These are phyloP conservation scores for Cylas formicarius DNA, from an alignment of 1,140 invertebrate species.

Conservation along the genomic window DNA sequence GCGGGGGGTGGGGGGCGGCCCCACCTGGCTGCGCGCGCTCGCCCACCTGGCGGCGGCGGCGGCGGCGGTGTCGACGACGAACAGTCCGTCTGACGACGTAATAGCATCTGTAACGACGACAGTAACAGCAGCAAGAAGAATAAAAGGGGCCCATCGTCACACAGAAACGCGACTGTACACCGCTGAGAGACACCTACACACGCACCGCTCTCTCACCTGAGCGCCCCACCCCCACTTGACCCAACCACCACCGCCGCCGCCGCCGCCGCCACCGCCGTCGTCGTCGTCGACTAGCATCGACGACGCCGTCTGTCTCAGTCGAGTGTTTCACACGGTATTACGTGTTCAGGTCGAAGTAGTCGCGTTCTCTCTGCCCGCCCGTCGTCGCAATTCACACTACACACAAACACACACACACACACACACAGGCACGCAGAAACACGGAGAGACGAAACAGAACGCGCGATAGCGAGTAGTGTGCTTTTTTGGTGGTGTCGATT, in stretches of 20 bases:
- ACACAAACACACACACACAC: constrained; percentile 15
- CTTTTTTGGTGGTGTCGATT: constrained; percentile 9
- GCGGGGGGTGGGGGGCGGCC: constrained; percentile 13
- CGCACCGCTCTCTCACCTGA: constrained; percentile 41
- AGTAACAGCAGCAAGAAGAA: no score
- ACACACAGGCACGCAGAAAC: constrained; percentile 15
- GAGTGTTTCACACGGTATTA: constrained; percentile 17
- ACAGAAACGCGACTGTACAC: constrained; percentile 26
- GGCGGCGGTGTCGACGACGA: constrained; percentile 28
- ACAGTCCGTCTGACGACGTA: constrained; percentile 38
- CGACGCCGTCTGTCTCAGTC: constrained; percentile 16
- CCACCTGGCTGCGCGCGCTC: constrained; percentile 23
- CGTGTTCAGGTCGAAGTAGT: constrained; percentile 8
- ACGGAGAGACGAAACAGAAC: constrained; percentile 6
- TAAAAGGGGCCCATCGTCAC: constrained; percentile 36
- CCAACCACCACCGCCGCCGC: constrained; percentile 19
- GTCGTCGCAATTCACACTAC: constrained; percentile 5
- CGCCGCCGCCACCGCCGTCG: constrained; percentile 28
- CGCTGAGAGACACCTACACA: constrained; percentile 35
- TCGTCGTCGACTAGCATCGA: constrained; percentile 16
- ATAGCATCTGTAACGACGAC: constrained; percentile 34
- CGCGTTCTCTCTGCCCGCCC: constrained; percentile 1
- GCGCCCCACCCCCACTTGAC: constrained; percentile 38
- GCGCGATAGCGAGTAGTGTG: constrained; percentile 4
- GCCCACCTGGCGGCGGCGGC: constrained; percentile 23